Percentiles rank a stretch among this genome's conserved stretches.
These are phyloP conservation scores for Drosophila sordidula DNA, from an alignment of 2,888 invertebrate genomes.

Conservation along the genomic window DNA sequence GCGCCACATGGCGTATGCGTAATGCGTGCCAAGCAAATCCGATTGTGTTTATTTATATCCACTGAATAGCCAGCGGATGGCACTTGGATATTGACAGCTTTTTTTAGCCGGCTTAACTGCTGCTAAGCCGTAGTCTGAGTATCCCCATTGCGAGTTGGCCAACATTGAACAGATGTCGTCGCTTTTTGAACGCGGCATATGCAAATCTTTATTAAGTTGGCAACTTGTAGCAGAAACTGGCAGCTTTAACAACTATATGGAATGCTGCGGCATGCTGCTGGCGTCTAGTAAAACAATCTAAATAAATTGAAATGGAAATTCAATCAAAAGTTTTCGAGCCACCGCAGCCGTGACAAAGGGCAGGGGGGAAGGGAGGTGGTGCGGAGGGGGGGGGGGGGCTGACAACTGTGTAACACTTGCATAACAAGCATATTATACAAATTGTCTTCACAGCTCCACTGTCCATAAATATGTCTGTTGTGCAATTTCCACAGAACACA, in stretches of 20 bases:
- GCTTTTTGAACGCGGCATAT: conserved; percentile 11
- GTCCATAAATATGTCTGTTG: conserved; percentile 21
- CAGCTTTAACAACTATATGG: conserved; percentile 19
- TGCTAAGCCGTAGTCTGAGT: conserved; percentile 13
- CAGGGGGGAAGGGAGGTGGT: neutral
- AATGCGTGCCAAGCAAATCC: conserved; percentile 22
- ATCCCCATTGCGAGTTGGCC: conserved; percentile 9
- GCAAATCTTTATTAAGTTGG: conserved; percentile 65
- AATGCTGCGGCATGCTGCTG: conserved; percentile 21
- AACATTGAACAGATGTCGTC: conserved; percentile 47
- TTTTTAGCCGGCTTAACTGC: conserved; percentile 11
- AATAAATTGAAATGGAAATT: conserved; percentile 53
- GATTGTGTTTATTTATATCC: conserved; percentile 3
- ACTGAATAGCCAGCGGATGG: neutral
- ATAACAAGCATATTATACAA: conserved; percentile 33
- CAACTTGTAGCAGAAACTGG: conserved; percentile 39
- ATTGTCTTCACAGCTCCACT: conserved; percentile 22
- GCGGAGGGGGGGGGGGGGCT: neutral
- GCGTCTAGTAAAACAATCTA: conserved; percentile 25
- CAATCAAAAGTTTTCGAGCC: conserved; percentile 55
- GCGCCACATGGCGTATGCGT: conserved; percentile 33
- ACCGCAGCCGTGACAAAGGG: conserved; percentile 7
- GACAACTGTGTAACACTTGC: conserved; percentile 14
- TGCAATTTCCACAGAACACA: conserved; percentile 3
- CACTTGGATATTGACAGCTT: conserved; percentile 4